Conservation (phyloP, 2,113 vertebrate species). For the Hylia prasina region DNA sequence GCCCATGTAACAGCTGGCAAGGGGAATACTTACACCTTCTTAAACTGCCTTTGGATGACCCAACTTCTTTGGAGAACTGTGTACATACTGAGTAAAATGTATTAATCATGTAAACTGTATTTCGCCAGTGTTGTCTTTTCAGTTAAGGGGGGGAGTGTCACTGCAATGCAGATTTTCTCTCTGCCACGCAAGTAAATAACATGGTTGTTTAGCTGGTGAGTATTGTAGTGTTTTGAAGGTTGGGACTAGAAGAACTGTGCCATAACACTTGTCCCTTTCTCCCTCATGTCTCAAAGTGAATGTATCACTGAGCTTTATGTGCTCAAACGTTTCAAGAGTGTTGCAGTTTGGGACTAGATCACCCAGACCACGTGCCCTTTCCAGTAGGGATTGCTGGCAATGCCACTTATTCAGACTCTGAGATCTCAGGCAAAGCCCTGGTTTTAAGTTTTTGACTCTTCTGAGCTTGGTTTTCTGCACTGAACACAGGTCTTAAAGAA, state of each 20-base stretch:
- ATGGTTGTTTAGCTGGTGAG: neutral
- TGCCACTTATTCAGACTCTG: neutral
- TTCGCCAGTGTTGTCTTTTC: neutral
- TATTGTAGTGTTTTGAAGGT: neutral
- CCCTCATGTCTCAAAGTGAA: neutral
- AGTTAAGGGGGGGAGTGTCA: neutral
- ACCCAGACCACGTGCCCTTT: fast-evolving
- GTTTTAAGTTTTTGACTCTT: neutral
- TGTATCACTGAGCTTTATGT: neutral
- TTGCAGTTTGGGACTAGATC: neutral
- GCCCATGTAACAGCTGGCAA: slow-evolving; percentile 58
- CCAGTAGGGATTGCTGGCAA: neutral
- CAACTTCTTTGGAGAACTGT: neutral
- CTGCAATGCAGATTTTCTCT: neutral
- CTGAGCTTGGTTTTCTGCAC: neutral
- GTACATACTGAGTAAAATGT: slow-evolving; percentile 28
- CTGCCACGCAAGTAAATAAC: neutral
- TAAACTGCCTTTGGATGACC: neutral
- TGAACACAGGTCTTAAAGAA: neutral
- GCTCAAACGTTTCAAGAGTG: neutral
- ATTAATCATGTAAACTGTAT: slow-evolving; percentile 19
- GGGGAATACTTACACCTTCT: neutral
- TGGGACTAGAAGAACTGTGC: neutral
- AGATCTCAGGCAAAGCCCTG: neutral
- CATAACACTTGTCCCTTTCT: neutral